Percentiles rank a stretch among this genome's conserved stretches.
phyloP scores from a whole-genome alignment of 2,113 vertebrate species.

The Elanoides forficatus region DNA sequence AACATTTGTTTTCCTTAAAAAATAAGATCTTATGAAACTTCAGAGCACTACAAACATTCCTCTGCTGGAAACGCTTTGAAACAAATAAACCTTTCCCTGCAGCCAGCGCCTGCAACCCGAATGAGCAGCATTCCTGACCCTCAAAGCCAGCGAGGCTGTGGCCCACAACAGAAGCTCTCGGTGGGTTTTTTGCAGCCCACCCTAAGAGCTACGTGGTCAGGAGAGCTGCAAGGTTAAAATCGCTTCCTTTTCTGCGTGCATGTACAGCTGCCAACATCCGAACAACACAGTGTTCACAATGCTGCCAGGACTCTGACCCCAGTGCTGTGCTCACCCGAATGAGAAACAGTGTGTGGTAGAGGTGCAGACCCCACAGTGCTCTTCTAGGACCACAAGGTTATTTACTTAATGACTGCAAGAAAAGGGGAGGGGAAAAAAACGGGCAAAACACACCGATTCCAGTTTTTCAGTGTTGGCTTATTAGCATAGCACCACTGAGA shows the following conservation, averaged over 20 bases:
- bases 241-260: neutral
- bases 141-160: neutral
- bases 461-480: neutral
- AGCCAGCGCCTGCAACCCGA: neutral
- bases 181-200: neutral
- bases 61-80: constrained; percentile 26
- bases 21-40: constrained; percentile 42
- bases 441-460: neutral
- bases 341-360: neutral
- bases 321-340: rapidly evolving
- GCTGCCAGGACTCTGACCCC: neutral
- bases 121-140: constrained; percentile 7
- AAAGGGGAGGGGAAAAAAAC: neutral
- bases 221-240: neutral
- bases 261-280: neutral
- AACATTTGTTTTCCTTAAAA: constrained; percentile 55
- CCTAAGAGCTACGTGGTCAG: neutral
- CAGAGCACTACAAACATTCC: constrained; percentile 40
- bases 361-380: neutral
- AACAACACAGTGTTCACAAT: neutral
- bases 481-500: neutral
- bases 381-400: neutral
- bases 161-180: constrained; percentile 1
- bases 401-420: neutral
- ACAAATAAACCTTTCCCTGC: constrained; percentile 41